These are phyloP conservation scores for Salvelinus alpinus DNA, from an alignment of 2,113 vertebrate genomes.

Conservation along the genomic window DNA sequence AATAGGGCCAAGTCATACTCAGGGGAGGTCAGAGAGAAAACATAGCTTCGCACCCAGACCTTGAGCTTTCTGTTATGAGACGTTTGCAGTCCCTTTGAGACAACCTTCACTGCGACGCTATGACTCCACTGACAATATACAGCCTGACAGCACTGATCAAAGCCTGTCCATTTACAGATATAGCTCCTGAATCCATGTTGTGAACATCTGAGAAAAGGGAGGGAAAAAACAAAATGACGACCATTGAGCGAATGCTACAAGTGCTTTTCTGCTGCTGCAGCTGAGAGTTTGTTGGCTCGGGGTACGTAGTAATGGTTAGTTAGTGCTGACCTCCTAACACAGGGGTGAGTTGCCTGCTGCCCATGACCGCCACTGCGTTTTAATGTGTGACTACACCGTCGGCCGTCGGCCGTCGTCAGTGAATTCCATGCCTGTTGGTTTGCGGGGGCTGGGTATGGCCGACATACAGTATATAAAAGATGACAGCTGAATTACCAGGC, in stretches of 20 bases:
- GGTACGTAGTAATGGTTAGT: background rate
- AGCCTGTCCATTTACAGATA: conserved; percentile 25
- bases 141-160: conserved; percentile 48
- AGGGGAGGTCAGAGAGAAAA: background rate
- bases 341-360: background rate
- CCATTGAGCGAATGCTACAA: too few relatives aligned
- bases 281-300: background rate
- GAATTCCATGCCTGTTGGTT: background rate
- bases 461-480: conserved; percentile 51
- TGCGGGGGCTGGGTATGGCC: background rate
- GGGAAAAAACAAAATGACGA: too few relatives aligned
- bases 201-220: too few relatives aligned
- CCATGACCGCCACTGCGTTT: background rate
- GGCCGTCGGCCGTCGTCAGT: background rate
- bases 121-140: conserved; percentile 39
- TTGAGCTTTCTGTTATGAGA: background rate
- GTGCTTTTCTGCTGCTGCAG: conserved; percentile 24
- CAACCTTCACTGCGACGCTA: conserved; percentile 31
- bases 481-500: conserved; percentile 44
- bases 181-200: background rate
- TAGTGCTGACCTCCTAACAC: background rate
- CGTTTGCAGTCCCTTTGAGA: conserved; percentile 46
- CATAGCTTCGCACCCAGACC: background rate
- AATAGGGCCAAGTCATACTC: conserved; percentile 24
- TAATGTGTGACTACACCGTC: background rate